Percentiles rank a stretch among this genome's conserved stretches.
Evolutionary conservation across 2,113 vertebrate species (phyloP).

Genomic region (Electrona antarctica): DNA sequence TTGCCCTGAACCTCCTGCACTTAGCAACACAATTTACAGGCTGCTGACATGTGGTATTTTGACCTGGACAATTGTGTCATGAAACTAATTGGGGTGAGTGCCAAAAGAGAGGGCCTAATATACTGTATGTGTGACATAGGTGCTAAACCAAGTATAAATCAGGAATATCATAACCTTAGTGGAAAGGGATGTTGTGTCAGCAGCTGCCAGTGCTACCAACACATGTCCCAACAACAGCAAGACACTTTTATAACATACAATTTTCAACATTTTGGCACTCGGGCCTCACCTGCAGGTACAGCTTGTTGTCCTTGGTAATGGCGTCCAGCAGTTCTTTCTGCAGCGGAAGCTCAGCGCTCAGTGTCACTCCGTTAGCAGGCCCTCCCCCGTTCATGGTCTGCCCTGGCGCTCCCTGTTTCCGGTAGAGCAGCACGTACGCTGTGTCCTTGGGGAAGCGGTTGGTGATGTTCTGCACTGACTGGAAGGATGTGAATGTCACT

Average conservation of each 20-base stretch:
- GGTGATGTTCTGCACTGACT: constrained; percentile 96
- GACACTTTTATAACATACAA: no score
- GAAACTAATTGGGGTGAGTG: background rate
- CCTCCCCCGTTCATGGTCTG: constrained; percentile 53
- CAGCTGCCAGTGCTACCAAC: no score
- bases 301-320: constrained; percentile 97
- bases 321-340: constrained; percentile 98
- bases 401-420: constrained; percentile 83
- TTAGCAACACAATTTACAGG: background rate
- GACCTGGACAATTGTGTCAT: background rate
- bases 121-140: no score
- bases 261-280: background rate
- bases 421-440: constrained; percentile 96
- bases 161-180: no score
- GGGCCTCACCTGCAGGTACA: constrained; percentile 91
- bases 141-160: no score
- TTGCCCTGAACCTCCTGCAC: background rate
- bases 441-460: constrained; percentile 98
- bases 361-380: constrained; percentile 78
- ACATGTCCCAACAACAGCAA: no score
- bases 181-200: no score
- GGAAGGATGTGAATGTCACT: constrained; percentile 96
- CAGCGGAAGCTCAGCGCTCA: constrained; percentile 90
- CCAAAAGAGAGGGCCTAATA: background rate
- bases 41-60: no score